These are phyloP conservation scores for Pantherophis alleghaniensis DNA, from an alignment of 2,797 vertebrate species.

Conservation along the genomic window DNA sequence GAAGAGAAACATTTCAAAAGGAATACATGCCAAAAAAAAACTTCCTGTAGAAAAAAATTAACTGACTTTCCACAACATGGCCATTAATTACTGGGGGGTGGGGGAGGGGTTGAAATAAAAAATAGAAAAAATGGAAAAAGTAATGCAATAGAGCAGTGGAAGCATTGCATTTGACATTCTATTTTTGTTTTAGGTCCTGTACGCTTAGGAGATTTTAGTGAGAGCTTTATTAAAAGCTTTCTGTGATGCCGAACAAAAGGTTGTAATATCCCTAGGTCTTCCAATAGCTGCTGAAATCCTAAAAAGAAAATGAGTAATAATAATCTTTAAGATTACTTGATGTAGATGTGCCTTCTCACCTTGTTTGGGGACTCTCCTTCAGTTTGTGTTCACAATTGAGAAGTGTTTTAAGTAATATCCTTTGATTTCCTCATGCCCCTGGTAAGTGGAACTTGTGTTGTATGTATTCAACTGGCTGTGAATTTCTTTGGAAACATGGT, in stretches of 20 bases:
- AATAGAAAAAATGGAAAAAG: not conserved
- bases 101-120: not conserved
- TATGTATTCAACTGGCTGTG: not conserved
- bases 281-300: not conserved
- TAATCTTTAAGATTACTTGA: not conserved
- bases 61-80: not conserved
- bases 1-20: not conserved
- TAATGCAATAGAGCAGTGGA: not conserved
- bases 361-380: not conserved
- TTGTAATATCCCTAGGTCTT: not conserved
- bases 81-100: not conserved
- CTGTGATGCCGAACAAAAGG: not conserved
- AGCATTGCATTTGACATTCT: not conserved
- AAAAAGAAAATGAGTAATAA: not conserved
- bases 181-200: not conserved
- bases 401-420: not conserved
- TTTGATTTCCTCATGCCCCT: not conserved
- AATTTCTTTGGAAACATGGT: not conserved
- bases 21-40: not conserved
- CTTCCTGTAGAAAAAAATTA: not conserved
- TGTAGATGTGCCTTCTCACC: not conserved
- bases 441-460: not conserved
- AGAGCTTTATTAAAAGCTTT: not conserved
- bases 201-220: not conserved
- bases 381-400: not conserved